Percentiles rank a stretch among this genome's conserved stretches.
These are phyloP conservation scores for Conopomorpha cramerella DNA, from an alignment of 1,140 invertebrate species.

Conservation along the genomic window DNA sequence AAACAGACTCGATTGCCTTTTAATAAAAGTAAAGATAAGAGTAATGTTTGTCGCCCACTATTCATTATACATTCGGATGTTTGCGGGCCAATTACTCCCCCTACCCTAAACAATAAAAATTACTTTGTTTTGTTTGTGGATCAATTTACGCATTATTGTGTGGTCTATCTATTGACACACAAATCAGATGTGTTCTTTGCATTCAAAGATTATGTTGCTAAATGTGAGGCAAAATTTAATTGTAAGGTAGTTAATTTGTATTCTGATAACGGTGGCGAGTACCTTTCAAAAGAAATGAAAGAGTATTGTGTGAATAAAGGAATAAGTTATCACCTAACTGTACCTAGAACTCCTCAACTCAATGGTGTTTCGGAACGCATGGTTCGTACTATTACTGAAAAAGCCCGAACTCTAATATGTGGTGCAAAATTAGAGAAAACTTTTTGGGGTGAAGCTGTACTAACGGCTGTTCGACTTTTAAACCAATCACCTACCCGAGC, in stretches of 20 bases:
- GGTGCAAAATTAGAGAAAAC: too few species aligned
- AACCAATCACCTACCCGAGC: too few species aligned
- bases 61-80: conserved; percentile 3
- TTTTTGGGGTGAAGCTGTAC: too few species aligned
- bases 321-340: conserved; percentile 39
- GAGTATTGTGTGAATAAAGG: conserved; percentile 27
- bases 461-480: too few species aligned
- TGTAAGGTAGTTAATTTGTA: conserved; percentile 3
- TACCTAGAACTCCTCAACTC: too few species aligned
- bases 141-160: conserved; percentile 2
- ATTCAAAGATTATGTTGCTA: conserved; percentile 1
- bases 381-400: too few species aligned
- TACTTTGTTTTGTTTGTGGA: conserved; percentile 2
- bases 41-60: conserved; percentile 4
- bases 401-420: too few species aligned
- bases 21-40: conserved; percentile 1
- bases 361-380: too few species aligned
- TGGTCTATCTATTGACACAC: not conserved
- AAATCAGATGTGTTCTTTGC: not conserved
- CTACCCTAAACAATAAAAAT: conserved; percentile 2
- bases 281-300: conserved; percentile 21
- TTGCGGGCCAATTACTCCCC: conserved; percentile 1
- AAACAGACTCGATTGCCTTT: conserved; percentile 2
- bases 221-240: too few species aligned
- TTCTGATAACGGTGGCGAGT: conserved; percentile 3